Evolutionary conservation across 2,113 vertebrate species (phyloP), one percentile per base, ranked within the genome.

Genomic region (Oreotragus oreotragus): DNA sequence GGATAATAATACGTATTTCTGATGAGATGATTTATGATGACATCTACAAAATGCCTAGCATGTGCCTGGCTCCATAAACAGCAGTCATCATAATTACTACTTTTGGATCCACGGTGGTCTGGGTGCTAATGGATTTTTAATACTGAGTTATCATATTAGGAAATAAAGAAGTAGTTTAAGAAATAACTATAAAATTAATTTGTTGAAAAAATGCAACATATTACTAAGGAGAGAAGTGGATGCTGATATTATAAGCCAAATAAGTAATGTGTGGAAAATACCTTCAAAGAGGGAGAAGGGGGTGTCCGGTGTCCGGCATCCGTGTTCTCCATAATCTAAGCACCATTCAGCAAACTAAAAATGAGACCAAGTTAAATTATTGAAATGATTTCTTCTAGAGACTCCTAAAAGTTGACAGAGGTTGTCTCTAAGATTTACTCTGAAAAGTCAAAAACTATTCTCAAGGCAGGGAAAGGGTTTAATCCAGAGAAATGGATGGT

Each of bases 261-360:
- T 21, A n/a, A 90, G 14, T 28, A 86, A 55, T 3, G 33, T 57
- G 45, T 94, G 89, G 79, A 86, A 94, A 92, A 83, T 99, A 99
- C 99, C 99, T 99, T 99, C 99, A 98, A 99, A 99, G 81, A 99
- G 99, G 19, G 99, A 99, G 98, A 99, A 99, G 0, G 99, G 99
- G 0, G 99, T 99, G 98, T 99, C 99, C 1, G 99, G 99, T 30
- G 99, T 99, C 97, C 99, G 98, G 98, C 99, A 99, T 51, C 99
- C 99, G 0, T 99, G 99, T 5, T 99, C 99, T 15, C 99, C 99
- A 0, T 99, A 99, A 98, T 99, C 99, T 98, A 99, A 99, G 97
- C 99, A 99, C 99, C 99, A 99, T 96, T 99, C 99, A 86, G 99
- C 99, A 98, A 99, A 99, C 99, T 99, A 96, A 88, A 96, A 92